Percentiles rank a stretch among this genome's conserved stretches.
Evolutionary conservation across 1,140 invertebrate genomes (phyloP).

Genomic region (Drosophila varians): DNA sequence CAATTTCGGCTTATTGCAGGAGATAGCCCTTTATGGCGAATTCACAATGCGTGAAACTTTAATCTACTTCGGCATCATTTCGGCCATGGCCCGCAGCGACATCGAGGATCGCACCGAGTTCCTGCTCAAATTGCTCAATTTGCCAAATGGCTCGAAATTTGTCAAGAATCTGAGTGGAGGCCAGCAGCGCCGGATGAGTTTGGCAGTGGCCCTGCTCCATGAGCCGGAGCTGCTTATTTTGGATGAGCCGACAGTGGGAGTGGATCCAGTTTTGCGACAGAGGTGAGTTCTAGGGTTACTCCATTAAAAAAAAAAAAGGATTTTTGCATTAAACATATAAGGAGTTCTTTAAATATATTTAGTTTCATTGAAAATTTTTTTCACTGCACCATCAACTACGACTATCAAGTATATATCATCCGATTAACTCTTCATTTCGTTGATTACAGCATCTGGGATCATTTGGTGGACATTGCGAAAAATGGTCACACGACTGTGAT

Average conservation of each 20-base stretch:
- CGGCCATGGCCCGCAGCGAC: slow-evolving; percentile 89
- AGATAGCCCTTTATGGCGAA: slow-evolving; percentile 95
- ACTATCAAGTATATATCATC: background rate
- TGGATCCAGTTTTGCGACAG: slow-evolving; percentile 96
- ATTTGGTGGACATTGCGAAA: slow-evolving; percentile 94
- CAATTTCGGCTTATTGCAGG: slow-evolving; percentile 85
- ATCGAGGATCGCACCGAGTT: slow-evolving; percentile 92
- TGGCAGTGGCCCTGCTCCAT: slow-evolving; percentile 93
- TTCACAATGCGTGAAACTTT: slow-evolving; percentile 96
- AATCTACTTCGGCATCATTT: slow-evolving; percentile 95
- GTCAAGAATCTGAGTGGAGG: slow-evolving; percentile 95
- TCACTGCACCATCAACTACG: background rate
- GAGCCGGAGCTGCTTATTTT: slow-evolving; percentile 95
- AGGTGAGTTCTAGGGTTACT: slow-evolving; percentile 85
- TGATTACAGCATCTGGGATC: slow-evolving; percentile 94
- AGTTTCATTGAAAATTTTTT: background rate
- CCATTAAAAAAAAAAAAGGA: too few relatives aligned
- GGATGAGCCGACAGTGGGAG: slow-evolving; percentile 97
- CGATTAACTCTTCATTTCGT: slow-evolving; percentile 51
- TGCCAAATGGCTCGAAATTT: slow-evolving; percentile 88
- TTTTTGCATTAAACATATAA: too few relatives aligned
- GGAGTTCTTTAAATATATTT: background rate
- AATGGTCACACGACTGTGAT: slow-evolving; percentile 96
- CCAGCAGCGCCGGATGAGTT: slow-evolving; percentile 94
- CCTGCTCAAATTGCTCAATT: slow-evolving; percentile 90